These are phyloP conservation scores for Campoletis sonorensis DNA, from an alignment of 1,140 invertebrate genomes.

Conservation along the genomic window DNA sequence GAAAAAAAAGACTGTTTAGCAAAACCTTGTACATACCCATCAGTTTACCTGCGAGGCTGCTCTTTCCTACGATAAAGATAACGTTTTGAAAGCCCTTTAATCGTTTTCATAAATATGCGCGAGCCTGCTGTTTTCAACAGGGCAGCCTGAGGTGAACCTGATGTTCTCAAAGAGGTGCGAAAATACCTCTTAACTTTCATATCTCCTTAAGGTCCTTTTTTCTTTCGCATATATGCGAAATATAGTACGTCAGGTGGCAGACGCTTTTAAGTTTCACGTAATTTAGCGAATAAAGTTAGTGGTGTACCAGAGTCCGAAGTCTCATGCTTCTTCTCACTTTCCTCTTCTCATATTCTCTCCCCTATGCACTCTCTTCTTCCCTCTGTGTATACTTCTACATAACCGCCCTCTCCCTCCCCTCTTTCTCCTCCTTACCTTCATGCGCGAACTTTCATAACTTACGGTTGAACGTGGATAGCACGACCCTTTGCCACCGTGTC, in stretches of 20 bases:
- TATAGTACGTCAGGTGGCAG: conserved; percentile 56
- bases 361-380: background rate
- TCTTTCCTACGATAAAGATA: background rate
- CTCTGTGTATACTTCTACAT: background rate
- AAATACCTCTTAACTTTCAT: conserved; percentile 51
- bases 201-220: background rate
- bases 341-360: conserved; percentile 5
- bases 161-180: background rate
- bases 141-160: conserved; percentile 9
- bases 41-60: background rate
- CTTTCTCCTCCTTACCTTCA: background rate
- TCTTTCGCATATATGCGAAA: conserved; percentile 5
- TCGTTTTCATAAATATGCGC: conserved; percentile 41
- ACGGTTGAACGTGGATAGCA: conserved; percentile 56
- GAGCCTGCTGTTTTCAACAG: conserved; percentile 44
- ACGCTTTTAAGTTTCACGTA: conserved; percentile 70
- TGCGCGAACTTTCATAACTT: conserved; percentile 62
- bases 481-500: conserved; percentile 52
- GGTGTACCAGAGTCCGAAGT: conserved; percentile 47
- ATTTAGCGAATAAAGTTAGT: conserved; percentile 70
- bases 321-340: conserved; percentile 38
- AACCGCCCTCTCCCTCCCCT: no score
- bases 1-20: background rate
- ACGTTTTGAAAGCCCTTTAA: conserved; percentile 39
- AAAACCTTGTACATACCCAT: background rate